phyloP scores from a whole-genome alignment of 2,888 invertebrate genomes.

The Drosophila seclusa region DNA sequence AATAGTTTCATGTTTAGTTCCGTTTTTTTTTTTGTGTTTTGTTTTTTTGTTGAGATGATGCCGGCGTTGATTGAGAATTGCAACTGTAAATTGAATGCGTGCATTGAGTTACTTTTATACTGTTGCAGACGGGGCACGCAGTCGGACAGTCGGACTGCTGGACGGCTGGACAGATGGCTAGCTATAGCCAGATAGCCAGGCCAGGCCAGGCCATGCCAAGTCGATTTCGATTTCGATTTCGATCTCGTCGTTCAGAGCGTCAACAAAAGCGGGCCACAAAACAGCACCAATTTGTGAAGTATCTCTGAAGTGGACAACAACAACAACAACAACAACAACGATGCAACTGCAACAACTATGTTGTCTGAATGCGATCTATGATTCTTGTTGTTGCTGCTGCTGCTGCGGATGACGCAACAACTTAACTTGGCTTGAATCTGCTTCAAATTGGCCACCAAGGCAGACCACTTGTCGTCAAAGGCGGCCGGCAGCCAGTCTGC shows the following conservation, averaged over 20 bases:
- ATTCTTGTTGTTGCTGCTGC: slow-evolving; percentile 55
- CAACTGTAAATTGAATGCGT: slow-evolving; percentile 75
- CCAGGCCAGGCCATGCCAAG: slow-evolving; percentile 26
- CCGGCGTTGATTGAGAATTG: slow-evolving; percentile 62
- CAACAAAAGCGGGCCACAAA: slow-evolving; percentile 72
- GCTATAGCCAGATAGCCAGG: slow-evolving; percentile 36
- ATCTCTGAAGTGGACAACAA: slow-evolving; percentile 67
- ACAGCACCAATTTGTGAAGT: slow-evolving; percentile 78
- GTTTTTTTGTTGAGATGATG: slow-evolving; percentile 15
- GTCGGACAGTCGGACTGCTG: slow-evolving; percentile 18
- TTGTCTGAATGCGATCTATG: slow-evolving; percentile 25
- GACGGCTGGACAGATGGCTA: slow-evolving; percentile 29
- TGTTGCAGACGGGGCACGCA: slow-evolving; percentile 38
- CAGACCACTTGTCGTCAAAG: slow-evolving; percentile 76
- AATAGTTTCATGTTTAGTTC: slow-evolving; percentile 76
- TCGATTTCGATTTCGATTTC: slow-evolving; percentile 40
- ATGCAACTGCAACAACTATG: slow-evolving; percentile 21
- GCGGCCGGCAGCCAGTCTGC: slow-evolving; percentile 10
- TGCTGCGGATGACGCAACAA: slow-evolving; percentile 52
- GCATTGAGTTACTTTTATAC: slow-evolving; percentile 77
- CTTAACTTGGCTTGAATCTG: slow-evolving; percentile 21
- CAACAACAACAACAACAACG: slow-evolving; percentile 36
- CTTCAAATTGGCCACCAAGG: slow-evolving; percentile 58
- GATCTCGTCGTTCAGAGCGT: slow-evolving; percentile 58
- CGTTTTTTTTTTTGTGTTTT: slow-evolving; percentile 15